Evolutionary conservation across 1,140 invertebrate species (phyloP), one percentile per base, ranked within the genome.

Genomic region (Ceratina japonica): DNA sequence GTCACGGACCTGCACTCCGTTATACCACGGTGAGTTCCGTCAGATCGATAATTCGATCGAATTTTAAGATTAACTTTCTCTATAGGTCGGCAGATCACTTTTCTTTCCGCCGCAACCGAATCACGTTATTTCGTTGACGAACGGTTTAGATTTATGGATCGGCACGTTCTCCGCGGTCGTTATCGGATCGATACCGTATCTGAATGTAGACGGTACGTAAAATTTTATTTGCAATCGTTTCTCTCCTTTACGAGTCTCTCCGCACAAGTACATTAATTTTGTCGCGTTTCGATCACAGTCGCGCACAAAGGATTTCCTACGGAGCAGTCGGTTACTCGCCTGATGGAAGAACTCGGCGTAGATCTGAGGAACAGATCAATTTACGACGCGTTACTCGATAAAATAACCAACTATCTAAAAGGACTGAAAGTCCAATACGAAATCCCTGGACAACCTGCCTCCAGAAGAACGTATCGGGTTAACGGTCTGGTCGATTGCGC

Each of bases 111-210:
- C 10, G n/a, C 3, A n/a, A 20, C 44, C 51, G 2, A 87, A 88
- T 0, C n/a, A n/a, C n/a, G n/a, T n/a, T n/a, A n/a, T n/a, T n/a
- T 20, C 61, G 22, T 87, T 97, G 0, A 92, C 93, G 0, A 93
- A 93, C 69, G 96, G 96, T 0, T 91, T 95, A 79, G 95, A 96
- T 88, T 91, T 96, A 80, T 96, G 95, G 93, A 91, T 94, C 59
- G 96, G 96, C 0, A 91, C 95, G 61, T 97, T 95, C 89, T 95
- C 96, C 86, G 95, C 95, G 1, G 94, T 95, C 0, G 94, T 96
- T 79, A 91, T 96, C 59, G 96, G 96, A 0, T 95, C 95, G 90
- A 94, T 93, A 80, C 94, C 96, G 0, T 95, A 93, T 82, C 89
- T 97, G 3, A 97, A 97, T 89, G 93, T 97, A 51, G 96, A 97